These are phyloP conservation scores for Epinotia nisella DNA, from an alignment of 2,888 invertebrate species.

Conservation along the genomic window DNA sequence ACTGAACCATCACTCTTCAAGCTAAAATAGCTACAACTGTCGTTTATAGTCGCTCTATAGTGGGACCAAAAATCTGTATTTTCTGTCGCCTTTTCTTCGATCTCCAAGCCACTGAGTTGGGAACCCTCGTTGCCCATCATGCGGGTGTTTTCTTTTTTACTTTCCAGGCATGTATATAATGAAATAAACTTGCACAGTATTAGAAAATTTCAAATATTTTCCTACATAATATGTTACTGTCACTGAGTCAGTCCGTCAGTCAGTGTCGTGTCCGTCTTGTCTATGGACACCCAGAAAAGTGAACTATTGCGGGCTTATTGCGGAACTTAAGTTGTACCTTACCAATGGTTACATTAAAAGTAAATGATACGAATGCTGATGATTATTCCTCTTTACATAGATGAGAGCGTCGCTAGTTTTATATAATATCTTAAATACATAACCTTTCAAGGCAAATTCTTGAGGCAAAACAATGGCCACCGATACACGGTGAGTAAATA, in stretches of 20 bases:
- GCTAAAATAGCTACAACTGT: slow-evolving; percentile 82
- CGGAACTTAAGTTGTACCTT: no score
- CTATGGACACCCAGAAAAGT: no score
- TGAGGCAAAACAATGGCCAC: no score
- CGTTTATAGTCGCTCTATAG: slow-evolving; percentile 86
- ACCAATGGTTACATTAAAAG: no score
- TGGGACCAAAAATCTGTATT: slow-evolving; percentile 92
- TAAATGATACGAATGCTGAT: no score
- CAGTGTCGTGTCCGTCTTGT: not conserved
- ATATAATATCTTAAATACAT: no score
- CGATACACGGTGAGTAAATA: no score
- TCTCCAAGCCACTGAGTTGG: slow-evolving; percentile 88
- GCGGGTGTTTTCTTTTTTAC: slow-evolving; percentile 2
- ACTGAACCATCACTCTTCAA: slow-evolving; percentile 85
- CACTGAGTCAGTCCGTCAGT: not conserved
- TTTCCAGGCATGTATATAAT: slow-evolving; percentile 11
- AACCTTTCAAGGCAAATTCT: no score
- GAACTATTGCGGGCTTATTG: no score
- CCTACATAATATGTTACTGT: not conserved
- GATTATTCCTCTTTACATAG: no score
- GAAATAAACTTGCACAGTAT: not conserved
- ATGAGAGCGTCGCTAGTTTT: no score
- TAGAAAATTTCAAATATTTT: not conserved
- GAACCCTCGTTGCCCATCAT: slow-evolving; percentile 92
- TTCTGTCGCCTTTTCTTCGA: slow-evolving; percentile 90